phyloP scores from a whole-genome alignment of 1,140 invertebrate genomes.

The Ganaspis sp. region DNA sequence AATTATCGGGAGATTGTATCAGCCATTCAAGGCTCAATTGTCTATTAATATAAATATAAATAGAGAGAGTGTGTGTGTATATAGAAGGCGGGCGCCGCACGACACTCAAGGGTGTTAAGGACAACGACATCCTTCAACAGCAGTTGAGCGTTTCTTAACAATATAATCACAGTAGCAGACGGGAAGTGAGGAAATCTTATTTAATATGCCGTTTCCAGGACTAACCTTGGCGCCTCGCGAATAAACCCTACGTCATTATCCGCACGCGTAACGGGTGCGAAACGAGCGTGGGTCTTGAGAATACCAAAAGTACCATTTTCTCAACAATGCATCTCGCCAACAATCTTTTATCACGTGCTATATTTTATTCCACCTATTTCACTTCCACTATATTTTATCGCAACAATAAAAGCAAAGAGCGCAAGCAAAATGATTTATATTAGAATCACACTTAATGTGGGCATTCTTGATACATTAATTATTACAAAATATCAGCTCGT shows the following conservation, averaged over 20 bases:
- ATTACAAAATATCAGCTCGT: no score
- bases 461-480: no score
- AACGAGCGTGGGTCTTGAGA: background rate
- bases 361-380: background rate
- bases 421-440: background rate
- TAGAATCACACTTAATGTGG: background rate
- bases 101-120: background rate
- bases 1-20: background rate
- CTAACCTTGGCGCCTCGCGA: background rate
- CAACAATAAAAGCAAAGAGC: background rate
- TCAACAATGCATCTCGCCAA: no score
- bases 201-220: background rate
- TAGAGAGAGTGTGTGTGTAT: no score
- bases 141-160: background rate
- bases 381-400: background rate
- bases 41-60: background rate
- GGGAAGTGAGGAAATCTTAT: slow-evolving; percentile 5
- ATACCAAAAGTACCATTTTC: background rate
- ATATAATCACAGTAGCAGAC: background rate
- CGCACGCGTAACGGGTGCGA: background rate
- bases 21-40: background rate
- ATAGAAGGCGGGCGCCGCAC: background rate
- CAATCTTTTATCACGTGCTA: background rate
- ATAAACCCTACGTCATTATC: background rate
- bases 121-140: background rate